Evolutionary conservation across 2,888 invertebrate genomes (phyloP).

Genomic region (Mythimna pallens): DNA sequence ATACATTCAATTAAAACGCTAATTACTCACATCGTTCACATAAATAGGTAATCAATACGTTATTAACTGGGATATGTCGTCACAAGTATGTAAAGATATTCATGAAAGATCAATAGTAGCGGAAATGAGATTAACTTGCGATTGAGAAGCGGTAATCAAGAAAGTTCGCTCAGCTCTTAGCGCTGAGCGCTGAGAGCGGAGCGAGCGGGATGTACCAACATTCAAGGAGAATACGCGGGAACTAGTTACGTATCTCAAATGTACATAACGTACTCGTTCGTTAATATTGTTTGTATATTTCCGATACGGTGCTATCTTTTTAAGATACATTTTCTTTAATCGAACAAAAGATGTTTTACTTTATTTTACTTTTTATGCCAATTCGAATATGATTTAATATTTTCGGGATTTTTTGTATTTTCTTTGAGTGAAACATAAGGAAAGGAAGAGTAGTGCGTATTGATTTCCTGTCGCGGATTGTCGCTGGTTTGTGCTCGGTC

Average conservation of each 20-base stretch:
- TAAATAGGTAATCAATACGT: neutral
- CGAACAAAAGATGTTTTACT: conserved; percentile 18
- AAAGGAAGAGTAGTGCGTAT: neutral
- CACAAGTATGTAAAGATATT: conserved; percentile 4
- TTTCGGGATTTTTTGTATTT: neutral
- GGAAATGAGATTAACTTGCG: conserved; percentile 18
- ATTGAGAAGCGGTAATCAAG: conserved; percentile 24
- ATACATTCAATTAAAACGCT: conserved; percentile 16
- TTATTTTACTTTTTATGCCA: conserved; percentile 29
- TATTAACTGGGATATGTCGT: neutral
- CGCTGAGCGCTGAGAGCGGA: neutral
- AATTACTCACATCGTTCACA: conserved; percentile 18
- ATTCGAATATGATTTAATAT: conserved; percentile 20
- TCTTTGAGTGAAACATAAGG: conserved; percentile 5
- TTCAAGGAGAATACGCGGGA: neutral
- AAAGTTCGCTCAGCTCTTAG: conserved; percentile 17
- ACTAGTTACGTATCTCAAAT: conserved; percentile 10
- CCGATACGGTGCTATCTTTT: conserved; percentile 35
- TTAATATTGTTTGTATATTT: conserved; percentile 47
- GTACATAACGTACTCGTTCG: conserved; percentile 35
- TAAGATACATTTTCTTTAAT: conserved; percentile 22
- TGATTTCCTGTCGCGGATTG: neutral
- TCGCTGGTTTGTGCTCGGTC: neutral
- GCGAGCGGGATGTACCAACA: conserved; percentile 11
- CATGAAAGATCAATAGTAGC: conserved; percentile 22